Conservation (phyloP, 2,113 vertebrate species). For the Tragelaphus buxtoni region DNA sequence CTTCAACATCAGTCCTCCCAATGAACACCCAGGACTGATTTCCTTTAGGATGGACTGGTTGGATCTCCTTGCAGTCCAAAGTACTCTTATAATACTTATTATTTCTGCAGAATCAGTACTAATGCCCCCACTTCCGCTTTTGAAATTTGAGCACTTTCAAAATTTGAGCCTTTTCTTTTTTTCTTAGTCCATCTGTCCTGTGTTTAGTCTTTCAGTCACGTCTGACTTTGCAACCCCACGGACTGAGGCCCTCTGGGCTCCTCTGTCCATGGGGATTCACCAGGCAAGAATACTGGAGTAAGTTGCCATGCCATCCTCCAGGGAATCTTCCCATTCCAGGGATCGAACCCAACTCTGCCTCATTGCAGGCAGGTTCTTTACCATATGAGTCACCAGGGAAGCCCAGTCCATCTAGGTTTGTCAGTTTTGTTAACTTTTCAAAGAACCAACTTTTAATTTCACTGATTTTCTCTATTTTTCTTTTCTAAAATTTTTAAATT, state of each 20-base stretch:
- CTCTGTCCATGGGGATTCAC: background rate
- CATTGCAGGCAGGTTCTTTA: background rate
- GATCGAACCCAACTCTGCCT: background rate
- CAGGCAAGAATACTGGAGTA: background rate
- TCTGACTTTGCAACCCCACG: background rate
- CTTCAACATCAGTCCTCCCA: background rate
- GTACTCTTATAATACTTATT: background rate
- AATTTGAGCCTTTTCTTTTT: background rate
- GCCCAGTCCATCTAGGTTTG: background rate
- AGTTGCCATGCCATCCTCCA: background rate
- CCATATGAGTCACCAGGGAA: background rate
- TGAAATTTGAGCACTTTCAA: background rate
- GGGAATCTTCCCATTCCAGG: background rate
- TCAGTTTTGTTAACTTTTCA: background rate
- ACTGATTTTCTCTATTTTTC: background rate
- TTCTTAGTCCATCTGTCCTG: background rate
- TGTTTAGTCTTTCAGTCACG: background rate
- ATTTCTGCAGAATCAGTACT: background rate
- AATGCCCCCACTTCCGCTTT: background rate
- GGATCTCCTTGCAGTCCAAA: background rate
- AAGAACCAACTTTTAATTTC: background rate
- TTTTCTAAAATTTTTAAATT: background rate
- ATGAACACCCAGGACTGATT: background rate
- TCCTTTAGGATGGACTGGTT: background rate
- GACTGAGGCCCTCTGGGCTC: background rate